phyloP scores from a whole-genome alignment of 2,797 vertebrate species.

The Heliangelus exortis region DNA sequence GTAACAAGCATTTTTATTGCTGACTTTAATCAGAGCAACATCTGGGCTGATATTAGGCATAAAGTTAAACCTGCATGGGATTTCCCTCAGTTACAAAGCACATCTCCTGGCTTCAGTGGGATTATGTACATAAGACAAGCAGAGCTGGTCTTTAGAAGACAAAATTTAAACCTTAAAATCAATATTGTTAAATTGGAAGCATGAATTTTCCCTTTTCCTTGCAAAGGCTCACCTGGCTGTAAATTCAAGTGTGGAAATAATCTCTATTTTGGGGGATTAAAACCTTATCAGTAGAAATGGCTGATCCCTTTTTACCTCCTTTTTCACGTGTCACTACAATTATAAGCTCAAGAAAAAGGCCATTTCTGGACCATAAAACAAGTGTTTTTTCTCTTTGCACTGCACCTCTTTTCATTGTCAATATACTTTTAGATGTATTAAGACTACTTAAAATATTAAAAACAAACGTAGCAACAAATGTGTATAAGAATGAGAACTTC shows the following conservation, averaged over 20 bases:
- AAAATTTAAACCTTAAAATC: conserved; percentile 15
- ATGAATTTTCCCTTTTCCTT: not conserved
- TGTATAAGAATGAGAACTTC: not conserved
- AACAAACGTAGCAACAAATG: not conserved
- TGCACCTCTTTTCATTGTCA: not conserved
- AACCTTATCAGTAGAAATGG: not conserved
- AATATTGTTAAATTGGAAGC: not conserved
- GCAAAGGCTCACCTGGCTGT: not conserved
- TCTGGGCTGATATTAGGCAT: not conserved
- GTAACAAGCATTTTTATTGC: not conserved
- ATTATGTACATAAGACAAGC: not conserved
- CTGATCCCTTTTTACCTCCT: not conserved
- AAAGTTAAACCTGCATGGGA: not conserved
- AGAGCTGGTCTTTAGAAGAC: not conserved
- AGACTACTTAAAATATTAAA: conserved; percentile 24
- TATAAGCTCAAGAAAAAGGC: not conserved
- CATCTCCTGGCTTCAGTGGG: not conserved
- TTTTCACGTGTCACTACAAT: not conserved
- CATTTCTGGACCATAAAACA: not conserved
- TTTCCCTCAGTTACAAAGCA: not conserved
- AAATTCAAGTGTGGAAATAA: not conserved
- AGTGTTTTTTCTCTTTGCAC: not conserved
- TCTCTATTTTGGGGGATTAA: not conserved
- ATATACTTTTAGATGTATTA: not conserved
- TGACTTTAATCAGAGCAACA: conserved; percentile 25